Base-by-base conservation (phyloP, 1,140 invertebrate genomes). In the Dendrolimus punctatus region DNA sequence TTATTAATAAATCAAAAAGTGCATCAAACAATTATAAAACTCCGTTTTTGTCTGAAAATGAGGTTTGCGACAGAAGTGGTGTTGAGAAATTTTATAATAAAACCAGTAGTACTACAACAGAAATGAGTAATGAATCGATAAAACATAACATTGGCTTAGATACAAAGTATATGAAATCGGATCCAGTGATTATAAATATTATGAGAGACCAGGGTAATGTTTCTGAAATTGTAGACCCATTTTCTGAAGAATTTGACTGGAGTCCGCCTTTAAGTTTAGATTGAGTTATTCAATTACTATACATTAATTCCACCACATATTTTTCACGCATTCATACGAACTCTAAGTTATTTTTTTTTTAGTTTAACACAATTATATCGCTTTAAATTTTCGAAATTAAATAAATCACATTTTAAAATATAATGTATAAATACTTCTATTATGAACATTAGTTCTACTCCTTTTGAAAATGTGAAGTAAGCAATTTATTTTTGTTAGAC, bases 241-340 rank as follows among this genome's bases (percentile, higher is more conserved):
- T 83, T 58, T 73, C 66, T 40, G 80, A 85, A 47, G 82, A 85
- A 6, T 81, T 84, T 62, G 78, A 83, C 45, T 66, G 55, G 8
- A 86, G 85, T 71, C 82, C 80, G 8, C 85, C 85, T 42, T 74
- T 87, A 47, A 87, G 85, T 50, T 65, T 85, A 49, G 80, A 85
- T 23, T 23, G 23, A 23, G 23, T 23, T 23, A 23, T 23, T 23
- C 1, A 23, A 23, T 23, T 23, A 23, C 23, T 23, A 23, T 23
- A 23, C 1, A 23, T 23, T 23, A 23, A 23, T 23, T 23, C 23
- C 23, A 23, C 23, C 23, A 23, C 1, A 23, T 23, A 23, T 23
- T 23, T n/a, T 23, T 23, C 23, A 23, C 23, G 23, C 23, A 23
- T 23, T 23, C 3, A 23, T 23, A 3, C 23, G 23, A 23, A 1